Evolutionary conservation across 2,888 invertebrate genomes (phyloP).

Genomic region (Ophion ventricosus): DNA sequence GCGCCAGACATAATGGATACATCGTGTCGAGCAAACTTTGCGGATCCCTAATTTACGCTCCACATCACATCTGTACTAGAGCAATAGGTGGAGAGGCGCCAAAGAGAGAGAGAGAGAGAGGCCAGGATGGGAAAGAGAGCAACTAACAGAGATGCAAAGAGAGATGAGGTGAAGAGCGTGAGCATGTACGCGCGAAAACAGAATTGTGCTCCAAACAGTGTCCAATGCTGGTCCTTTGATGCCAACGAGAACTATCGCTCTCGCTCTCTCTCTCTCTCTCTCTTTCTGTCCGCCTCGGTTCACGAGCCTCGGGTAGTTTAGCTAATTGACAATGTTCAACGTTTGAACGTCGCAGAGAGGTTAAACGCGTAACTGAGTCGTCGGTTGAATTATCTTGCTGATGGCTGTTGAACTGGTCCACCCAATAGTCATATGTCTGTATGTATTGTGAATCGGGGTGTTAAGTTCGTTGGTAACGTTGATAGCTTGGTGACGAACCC

Average conservation of each 20-base stretch:
- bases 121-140: background rate
- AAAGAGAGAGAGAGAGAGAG: background rate
- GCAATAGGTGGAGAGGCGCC: background rate
- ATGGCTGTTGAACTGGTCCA: conserved; percentile 39
- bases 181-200: conserved; percentile 41
- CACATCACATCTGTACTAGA: background rate
- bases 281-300: conserved; percentile 16
- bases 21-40: conserved; percentile 48
- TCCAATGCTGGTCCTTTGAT: conserved; percentile 57
- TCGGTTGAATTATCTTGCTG: conserved; percentile 53
- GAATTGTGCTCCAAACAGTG: conserved; percentile 49
- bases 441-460: background rate
- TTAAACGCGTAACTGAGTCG: conserved; percentile 49
- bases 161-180: conserved; percentile 28
- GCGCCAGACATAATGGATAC: conserved; percentile 45
- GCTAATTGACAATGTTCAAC: conserved; percentile 65
- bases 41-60: conserved; percentile 42
- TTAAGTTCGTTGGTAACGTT: conserved; percentile 33
- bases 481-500: conserved; percentile 25
- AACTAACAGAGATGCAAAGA: conserved; percentile 27
- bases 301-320: conserved; percentile 6
- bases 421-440: background rate
- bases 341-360: conserved; percentile 56
- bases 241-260: conserved; percentile 44
- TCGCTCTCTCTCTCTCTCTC: background rate